These are phyloP conservation scores for Toxonevra muliebris DNA, from an alignment of 2,888 invertebrate genomes.

Conservation along the genomic window DNA sequence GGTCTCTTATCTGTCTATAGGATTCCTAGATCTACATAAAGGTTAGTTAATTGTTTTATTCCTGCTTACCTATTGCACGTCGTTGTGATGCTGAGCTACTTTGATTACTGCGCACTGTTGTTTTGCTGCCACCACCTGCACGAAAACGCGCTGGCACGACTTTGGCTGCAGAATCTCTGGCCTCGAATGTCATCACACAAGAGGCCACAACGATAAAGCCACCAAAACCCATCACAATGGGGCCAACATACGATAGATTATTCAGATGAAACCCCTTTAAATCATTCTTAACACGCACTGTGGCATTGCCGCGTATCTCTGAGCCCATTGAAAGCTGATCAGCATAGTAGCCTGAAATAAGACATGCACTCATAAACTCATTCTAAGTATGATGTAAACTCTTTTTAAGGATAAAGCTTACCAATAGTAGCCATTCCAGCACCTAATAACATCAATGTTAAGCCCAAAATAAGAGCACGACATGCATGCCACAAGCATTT, in stretches of 20 bases:
- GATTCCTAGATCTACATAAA: too few species aligned
- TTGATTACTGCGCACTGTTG: constrained; percentile 56
- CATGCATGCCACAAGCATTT: constrained; percentile 94
- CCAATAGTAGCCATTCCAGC: constrained; percentile 94
- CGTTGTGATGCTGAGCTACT: constrained; percentile 61
- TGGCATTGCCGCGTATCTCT: constrained; percentile 81
- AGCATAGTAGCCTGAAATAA: constrained; percentile 78
- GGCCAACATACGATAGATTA: constrained; percentile 94
- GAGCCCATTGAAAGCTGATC: constrained; percentile 81
- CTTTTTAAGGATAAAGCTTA: too few species aligned
- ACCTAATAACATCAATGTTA: constrained; percentile 86
- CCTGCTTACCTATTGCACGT: constrained; percentile 57
- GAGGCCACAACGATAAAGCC: constrained; percentile 97
- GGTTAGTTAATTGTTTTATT: too few species aligned
- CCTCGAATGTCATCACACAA: constrained; percentile 98
- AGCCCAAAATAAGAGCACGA: constrained; percentile 87
- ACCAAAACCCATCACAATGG: constrained; percentile 97
- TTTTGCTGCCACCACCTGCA: constrained; percentile 60
- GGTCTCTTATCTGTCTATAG: too few species aligned
- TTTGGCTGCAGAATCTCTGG: constrained; percentile 91
- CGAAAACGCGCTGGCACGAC: constrained; percentile 83
- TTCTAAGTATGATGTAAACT: too few species aligned
- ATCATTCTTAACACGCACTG: constrained; percentile 82
- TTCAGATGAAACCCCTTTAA: constrained; percentile 85
- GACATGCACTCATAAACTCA: not conserved